These are phyloP conservation scores for Hemibagrus wyckioides DNA, from an alignment of 2,113 vertebrate genomes.

Conservation along the genomic window DNA sequence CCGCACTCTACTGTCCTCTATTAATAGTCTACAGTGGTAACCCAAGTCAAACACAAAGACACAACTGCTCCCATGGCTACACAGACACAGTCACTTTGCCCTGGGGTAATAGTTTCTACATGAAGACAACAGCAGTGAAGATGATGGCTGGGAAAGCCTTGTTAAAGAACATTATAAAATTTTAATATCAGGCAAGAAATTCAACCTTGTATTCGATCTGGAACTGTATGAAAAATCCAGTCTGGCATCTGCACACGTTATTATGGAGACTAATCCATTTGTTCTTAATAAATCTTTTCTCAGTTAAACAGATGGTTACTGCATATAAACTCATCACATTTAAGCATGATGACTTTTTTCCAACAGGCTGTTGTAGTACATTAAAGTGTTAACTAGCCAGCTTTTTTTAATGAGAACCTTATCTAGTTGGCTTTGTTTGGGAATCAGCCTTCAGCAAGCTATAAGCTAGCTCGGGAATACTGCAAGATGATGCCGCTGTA, in stretches of 20 bases:
- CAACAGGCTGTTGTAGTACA: background rate
- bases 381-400: background rate
- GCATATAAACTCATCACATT: background rate
- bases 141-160: background rate
- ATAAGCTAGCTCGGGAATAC: background rate
- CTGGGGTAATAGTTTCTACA: background rate
- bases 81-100: conserved; percentile 8
- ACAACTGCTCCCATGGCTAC: conserved; percentile 41
- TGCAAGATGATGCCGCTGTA: background rate
- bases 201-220: background rate
- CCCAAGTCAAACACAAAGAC: conserved; percentile 35
- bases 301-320: background rate
- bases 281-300: background rate
- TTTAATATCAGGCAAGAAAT: background rate
- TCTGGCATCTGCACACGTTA: background rate
- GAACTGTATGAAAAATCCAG: no score
- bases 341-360: background rate
- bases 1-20: conserved; percentile 27
- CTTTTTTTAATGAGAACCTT: background rate
- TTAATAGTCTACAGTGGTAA: conserved; percentile 45
- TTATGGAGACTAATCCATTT: background rate
- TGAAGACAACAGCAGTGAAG: background rate
- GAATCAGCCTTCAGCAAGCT: background rate
- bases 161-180: background rate
- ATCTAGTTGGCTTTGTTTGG: background rate